These are phyloP conservation scores for Drosophila mayri DNA, from an alignment of 1,140 invertebrate genomes.

Conservation along the genomic window DNA sequence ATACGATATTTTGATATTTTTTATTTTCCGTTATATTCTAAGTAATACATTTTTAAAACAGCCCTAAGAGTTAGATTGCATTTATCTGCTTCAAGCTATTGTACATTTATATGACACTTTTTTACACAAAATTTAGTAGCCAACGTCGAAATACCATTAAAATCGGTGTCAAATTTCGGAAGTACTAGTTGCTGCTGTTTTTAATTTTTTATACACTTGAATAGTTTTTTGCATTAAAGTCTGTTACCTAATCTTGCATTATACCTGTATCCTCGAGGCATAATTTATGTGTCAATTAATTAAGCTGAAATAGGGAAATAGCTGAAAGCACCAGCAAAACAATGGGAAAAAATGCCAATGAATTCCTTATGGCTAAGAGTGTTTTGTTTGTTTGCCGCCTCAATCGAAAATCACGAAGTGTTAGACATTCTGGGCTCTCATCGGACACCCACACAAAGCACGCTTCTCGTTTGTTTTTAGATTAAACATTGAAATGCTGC, in stretches of 20 bases:
- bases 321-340: conserved; percentile 19
- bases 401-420: conserved; percentile 63
- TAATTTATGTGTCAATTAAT: conserved; percentile 66
- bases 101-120: neutral
- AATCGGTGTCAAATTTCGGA: neutral
- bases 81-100: neutral
- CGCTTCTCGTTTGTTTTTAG: conserved; percentile 48
- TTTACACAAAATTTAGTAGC: neutral
- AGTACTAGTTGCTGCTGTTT: neutral
- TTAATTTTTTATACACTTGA: neutral
- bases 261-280: conserved; percentile 26
- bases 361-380: conserved; percentile 43
- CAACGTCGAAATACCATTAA: neutral
- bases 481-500: conserved; percentile 20
- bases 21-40: neutral
- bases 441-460: conserved; percentile 58
- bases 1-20: neutral
- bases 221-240: neutral
- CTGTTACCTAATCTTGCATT: conserved; percentile 12
- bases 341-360: conserved; percentile 34
- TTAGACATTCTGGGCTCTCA: conserved; percentile 53
- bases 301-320: conserved; percentile 62
- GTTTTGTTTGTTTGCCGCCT: conserved; percentile 30
- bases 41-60: neutral
- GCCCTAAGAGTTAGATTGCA: neutral